These are phyloP conservation scores for Hippasteria phrygiana DNA, from an alignment of 53 echinoderm and acorn worm species.

Conservation along the genomic window DNA sequence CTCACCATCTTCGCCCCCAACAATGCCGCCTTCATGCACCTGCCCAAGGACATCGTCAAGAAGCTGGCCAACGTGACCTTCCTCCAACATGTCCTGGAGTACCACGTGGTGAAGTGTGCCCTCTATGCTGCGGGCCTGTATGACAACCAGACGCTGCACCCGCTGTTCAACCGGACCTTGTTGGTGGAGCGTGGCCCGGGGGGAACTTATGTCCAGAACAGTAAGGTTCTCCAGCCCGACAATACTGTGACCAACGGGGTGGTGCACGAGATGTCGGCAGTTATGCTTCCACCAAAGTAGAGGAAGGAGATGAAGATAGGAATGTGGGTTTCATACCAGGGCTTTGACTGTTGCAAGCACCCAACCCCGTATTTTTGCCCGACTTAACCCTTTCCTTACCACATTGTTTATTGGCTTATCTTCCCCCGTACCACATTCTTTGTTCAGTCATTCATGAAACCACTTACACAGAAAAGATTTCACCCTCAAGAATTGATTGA, in stretches of 20 bases:
- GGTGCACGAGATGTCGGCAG: conserved; percentile 73
- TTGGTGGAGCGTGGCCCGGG: conserved; percentile 70
- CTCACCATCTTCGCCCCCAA: conserved; percentile 77
- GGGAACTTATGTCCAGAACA: conserved; percentile 45
- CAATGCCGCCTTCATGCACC: conserved; percentile 67
- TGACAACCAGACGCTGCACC: conserved; percentile 49
- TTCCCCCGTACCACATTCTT: no score
- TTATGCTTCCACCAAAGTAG: conserved; percentile 69
- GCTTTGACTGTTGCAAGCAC: background rate
- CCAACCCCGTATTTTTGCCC: no score
- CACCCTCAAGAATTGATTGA: no score
- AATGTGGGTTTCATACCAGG: no score
- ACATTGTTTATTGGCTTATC: no score
- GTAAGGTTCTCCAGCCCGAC: conserved; percentile 59
- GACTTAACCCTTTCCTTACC: no score
- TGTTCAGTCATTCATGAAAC: no score
- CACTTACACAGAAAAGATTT: no score
- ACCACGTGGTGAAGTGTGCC: conserved; percentile 72
- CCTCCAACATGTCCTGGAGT: conserved; percentile 64
- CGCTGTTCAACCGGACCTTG: conserved; percentile 58
- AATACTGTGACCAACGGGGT: conserved; percentile 82
- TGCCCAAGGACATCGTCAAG: conserved; percentile 52
- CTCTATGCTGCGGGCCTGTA: conserved; percentile 75
- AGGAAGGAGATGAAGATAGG: background rate
- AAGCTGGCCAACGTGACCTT: conserved; percentile 64